These are phyloP conservation scores for Epizoanthus ramosus DNA, from an alignment of 92 coral and sea anemone genomes.

Conservation along the genomic window DNA sequence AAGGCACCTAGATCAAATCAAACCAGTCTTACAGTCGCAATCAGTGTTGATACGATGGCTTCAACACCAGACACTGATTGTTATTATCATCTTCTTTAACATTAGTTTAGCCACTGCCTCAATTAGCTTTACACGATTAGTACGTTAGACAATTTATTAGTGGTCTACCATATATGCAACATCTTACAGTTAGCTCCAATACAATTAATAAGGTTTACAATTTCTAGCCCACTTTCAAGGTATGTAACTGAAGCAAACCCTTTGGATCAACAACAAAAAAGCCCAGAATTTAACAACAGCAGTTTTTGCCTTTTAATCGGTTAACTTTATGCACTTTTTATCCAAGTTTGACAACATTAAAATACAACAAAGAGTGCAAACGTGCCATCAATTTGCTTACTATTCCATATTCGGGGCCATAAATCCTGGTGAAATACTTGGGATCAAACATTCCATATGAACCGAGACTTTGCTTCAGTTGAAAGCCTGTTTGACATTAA, in stretches of 20 bases:
- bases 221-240: slow-evolving; percentile 25
- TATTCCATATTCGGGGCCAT: slow-evolving; percentile 47
- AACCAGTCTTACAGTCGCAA: slow-evolving; percentile 18
- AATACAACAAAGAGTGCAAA: slow-evolving; percentile 26
- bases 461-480: slow-evolving; percentile 48
- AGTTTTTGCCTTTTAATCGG: slow-evolving; percentile 16
- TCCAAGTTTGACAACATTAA: slow-evolving; percentile 20
- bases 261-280: slow-evolving; percentile 9
- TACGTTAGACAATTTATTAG: slow-evolving; percentile 16
- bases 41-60: background rate
- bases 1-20: slow-evolving; percentile 62
- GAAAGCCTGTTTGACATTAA: slow-evolving; percentile 44
- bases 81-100: background rate
- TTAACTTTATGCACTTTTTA: slow-evolving; percentile 37
- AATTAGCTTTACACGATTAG: slow-evolving; percentile 38
- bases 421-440: slow-evolving; percentile 47
- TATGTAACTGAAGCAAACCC: background rate
- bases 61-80: slow-evolving; percentile 18
- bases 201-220: background rate
- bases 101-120: slow-evolving; percentile 5
- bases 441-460: slow-evolving; percentile 47
- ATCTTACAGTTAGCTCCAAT: slow-evolving; percentile 28
- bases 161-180: slow-evolving; percentile 22
- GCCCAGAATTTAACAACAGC: slow-evolving; percentile 33
- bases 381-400: slow-evolving; percentile 48